Conservation (phyloP, 2,797 vertebrate species). For the Acanthurus leucopareius region DNA sequence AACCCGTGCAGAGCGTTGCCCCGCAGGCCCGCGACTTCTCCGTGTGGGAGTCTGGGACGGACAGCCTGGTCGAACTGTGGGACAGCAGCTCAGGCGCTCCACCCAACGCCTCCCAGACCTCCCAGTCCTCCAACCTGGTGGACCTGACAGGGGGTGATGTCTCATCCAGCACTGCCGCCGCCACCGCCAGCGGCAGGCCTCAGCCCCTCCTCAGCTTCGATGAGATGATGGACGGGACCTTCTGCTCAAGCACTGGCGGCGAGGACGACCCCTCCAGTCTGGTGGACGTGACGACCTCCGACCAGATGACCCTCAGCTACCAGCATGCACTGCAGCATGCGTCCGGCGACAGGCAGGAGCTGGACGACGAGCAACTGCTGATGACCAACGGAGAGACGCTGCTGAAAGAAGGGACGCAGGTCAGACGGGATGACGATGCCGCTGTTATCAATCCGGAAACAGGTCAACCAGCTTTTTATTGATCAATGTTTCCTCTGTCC, state of each 20-base stretch:
- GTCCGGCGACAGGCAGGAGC: conserved; percentile 73
- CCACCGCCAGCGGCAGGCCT: conserved; percentile 51
- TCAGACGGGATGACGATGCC: conserved; percentile 55
- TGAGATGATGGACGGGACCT: conserved; percentile 89
- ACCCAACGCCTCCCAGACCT: conserved; percentile 41
- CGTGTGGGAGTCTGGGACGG: conserved; percentile 60
- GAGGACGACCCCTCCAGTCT: conserved; percentile 87
- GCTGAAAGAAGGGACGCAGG: conserved; percentile 95
- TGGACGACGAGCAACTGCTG: conserved; percentile 87
- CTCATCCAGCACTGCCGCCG: conserved; percentile 34
- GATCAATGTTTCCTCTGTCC: background rate
- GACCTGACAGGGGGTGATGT: conserved; percentile 80
- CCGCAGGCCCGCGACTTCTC: conserved; percentile 77
- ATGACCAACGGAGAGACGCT: conserved; percentile 95
- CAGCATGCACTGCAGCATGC: conserved; percentile 90
- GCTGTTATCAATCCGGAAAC: fast-evolving
- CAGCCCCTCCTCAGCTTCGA: conserved; percentile 93
- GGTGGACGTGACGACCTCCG: conserved; percentile 83
- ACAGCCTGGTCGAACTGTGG: conserved; percentile 83
- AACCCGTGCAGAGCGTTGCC: conserved; percentile 81
- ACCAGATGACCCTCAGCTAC: conserved; percentile 90
- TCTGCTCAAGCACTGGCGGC: conserved; percentile 83
- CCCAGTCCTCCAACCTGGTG: conserved; percentile 72
- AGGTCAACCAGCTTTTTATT: fast-evolving
- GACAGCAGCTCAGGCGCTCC: conserved; percentile 62